Percentiles rank a stretch among this genome's conserved stretches.
Conservation (phyloP, 2,113 vertebrate genomes). For the Orycteropus afer region DNA sequence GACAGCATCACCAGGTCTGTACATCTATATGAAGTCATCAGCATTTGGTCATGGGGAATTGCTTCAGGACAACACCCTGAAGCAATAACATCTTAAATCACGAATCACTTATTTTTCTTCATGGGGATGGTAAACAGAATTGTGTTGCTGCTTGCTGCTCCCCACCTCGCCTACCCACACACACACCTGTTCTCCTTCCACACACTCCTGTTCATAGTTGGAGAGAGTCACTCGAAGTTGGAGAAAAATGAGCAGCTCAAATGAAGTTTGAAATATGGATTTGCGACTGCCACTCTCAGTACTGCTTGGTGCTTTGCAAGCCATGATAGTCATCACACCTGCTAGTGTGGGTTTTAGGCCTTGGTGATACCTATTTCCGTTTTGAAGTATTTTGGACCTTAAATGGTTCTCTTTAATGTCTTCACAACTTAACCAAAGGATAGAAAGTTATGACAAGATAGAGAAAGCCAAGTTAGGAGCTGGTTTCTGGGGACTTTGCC, state of each 20-base stretch:
- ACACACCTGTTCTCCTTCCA: not conserved
- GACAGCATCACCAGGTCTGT: not conserved
- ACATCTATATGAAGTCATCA: too few relatives aligned
- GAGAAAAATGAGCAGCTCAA: not conserved
- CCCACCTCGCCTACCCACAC: not conserved
- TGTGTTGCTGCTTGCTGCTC: not conserved
- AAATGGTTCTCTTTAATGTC: not conserved
- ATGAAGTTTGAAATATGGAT: not conserved
- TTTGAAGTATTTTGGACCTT: not conserved
- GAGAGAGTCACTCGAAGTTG: not conserved
- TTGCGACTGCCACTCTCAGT: not conserved
- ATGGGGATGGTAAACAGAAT: not conserved
- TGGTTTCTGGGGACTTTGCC: not conserved
- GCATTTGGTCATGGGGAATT: not conserved
- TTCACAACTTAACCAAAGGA: not conserved
- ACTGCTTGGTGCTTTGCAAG: not conserved
- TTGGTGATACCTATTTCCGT: not conserved
- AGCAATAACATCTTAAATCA: not conserved
- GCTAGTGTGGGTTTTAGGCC: not conserved
- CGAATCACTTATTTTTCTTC: not conserved
- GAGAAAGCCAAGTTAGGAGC: not conserved
- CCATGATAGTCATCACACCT: not conserved
- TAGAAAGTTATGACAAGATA: not conserved
- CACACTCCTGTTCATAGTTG: not conserved
- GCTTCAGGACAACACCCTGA: not conserved